Base-by-base conservation (phyloP, 2,797 vertebrate species). In the Euphonia xanthogaster region DNA sequence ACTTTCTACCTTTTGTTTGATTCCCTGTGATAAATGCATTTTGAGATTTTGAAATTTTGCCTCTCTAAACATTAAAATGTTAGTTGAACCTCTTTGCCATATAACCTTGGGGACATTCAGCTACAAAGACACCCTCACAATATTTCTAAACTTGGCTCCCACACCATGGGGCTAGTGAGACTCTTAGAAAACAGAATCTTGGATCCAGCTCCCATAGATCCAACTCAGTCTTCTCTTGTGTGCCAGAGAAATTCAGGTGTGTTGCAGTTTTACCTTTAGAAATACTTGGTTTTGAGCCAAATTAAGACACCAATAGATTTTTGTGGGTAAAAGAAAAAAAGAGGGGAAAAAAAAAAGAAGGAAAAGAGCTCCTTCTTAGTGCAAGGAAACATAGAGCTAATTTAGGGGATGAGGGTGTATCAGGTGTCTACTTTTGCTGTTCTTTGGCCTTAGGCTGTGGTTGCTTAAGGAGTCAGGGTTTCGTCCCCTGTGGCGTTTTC, bases 321-420 rank as follows among this genome's bases (percentile, higher is more conserved):
- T 42, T 66, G n/a, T n/a, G 19, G 44, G 15, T 22, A 40, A 68
- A 87, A 70, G 6, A 31, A 67, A 57, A 67, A 39, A 37, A 0
- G 0, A 0, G 1, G 13, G 3, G 1, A 3, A 4, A 3, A 4
- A 10, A 6, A 24, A 31, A 22, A 3, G 9, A 54, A 50, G 7
- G 27, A 17, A 44, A 55, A 6, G 1, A 7, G 0, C 4, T 53
- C 4, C 3, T 57, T 65, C 78, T 75, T 31, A 35, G 20, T 35
- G 12, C 35, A 85, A 62, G 20, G 12, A 92, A 89, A 51, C 3
- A 0, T 9, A 47, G 51, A 33, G 39, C 23, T 70, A 19, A 10
- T 31, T 70, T 86, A 77, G 31, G 31, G 18, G 62, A 42, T 1
- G 8, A 50, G 35, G 18, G 23, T 8, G 12, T 35, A 21, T 33